A percentile compares a stretch with the other conserved stretches of the same genome.
Evolutionary conservation across 1,140 invertebrate species (phyloP).

Genomic region (Microplitis demolitor): DNA sequence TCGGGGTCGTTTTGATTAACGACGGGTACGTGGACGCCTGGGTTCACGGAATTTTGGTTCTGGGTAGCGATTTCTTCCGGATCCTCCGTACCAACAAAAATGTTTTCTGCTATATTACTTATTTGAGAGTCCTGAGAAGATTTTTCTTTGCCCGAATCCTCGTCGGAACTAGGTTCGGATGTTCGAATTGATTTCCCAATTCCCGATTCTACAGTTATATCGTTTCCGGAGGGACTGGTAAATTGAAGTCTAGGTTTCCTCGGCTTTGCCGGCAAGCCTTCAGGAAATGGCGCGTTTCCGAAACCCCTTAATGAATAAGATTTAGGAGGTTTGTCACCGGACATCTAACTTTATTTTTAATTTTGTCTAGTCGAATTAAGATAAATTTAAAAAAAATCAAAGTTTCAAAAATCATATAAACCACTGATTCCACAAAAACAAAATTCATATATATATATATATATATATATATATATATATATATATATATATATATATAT

Average conservation of each 20-base stretch:
- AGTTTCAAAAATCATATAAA: too few relatives aligned
- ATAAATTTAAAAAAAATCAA: too few relatives aligned
- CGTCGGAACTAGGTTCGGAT: neutral
- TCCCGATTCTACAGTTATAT: neutral
- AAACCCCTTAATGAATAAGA: neutral
- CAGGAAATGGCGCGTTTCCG: neutral
- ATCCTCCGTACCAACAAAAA: neutral
- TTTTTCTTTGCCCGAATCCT: neutral
- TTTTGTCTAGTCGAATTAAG: too few relatives aligned
- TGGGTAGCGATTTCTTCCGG: too few relatives aligned
- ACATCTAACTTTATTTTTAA: too few relatives aligned
- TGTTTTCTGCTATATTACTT: neutral
- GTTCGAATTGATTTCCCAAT: neutral
- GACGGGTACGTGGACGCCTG: neutral
- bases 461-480: too few relatives aligned
- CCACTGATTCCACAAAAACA: too few relatives aligned
- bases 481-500: too few relatives aligned
- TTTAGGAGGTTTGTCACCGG: neutral
- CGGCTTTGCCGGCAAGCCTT: neutral
- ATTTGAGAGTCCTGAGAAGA: too few relatives aligned
- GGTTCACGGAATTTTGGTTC: neutral
- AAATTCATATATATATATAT: too few relatives aligned
- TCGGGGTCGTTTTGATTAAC: neutral
- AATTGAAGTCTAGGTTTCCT: neutral
- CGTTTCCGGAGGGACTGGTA: neutral